A percentile compares a stretch with the other conserved stretches of the same genome.
Conservation (phyloP, 1,140 invertebrate species). For the Drosophila rhopaloa region DNA sequence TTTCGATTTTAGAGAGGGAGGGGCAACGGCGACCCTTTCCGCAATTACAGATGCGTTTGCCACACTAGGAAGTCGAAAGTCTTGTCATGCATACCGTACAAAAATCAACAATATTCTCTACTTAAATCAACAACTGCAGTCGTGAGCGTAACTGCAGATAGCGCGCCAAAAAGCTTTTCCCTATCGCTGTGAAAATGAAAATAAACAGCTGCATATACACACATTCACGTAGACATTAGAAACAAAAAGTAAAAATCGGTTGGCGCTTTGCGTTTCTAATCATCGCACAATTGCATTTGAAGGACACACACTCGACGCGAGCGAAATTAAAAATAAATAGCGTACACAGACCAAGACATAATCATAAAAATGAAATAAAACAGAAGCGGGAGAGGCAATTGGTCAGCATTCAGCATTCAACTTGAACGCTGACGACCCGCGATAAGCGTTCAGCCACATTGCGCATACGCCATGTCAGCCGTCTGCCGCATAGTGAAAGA, state of each 20-base stretch:
- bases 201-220: conserved; percentile 70
- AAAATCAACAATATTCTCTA: conserved; percentile 47
- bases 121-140: conserved; percentile 43
- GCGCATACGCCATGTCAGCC: conserved; percentile 66
- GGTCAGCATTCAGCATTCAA: conserved; percentile 63
- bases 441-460: conserved; percentile 72
- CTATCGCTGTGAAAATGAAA: conserved; percentile 77
- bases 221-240: conserved; percentile 47
- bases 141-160: conserved; percentile 41
- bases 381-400: conserved; percentile 13
- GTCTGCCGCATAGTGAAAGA: conserved; percentile 6
- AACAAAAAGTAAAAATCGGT: conserved; percentile 79
- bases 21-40: conserved; percentile 13
- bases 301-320: conserved; percentile 64
- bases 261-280: conserved; percentile 73
- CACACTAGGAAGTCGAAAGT: conserved; percentile 61
- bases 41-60: conserved; percentile 43
- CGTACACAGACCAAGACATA: conserved; percentile 31
- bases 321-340: conserved; percentile 75
- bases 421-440: conserved; percentile 75
- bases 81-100: conserved; percentile 37
- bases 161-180: conserved; percentile 72
- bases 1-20: conserved; percentile 52
- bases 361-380: conserved; percentile 22
- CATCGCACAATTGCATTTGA: conserved; percentile 84